These are phyloP conservation scores for Caranx melampygus DNA, from an alignment of 2,113 vertebrate species.

Conservation along the genomic window DNA sequence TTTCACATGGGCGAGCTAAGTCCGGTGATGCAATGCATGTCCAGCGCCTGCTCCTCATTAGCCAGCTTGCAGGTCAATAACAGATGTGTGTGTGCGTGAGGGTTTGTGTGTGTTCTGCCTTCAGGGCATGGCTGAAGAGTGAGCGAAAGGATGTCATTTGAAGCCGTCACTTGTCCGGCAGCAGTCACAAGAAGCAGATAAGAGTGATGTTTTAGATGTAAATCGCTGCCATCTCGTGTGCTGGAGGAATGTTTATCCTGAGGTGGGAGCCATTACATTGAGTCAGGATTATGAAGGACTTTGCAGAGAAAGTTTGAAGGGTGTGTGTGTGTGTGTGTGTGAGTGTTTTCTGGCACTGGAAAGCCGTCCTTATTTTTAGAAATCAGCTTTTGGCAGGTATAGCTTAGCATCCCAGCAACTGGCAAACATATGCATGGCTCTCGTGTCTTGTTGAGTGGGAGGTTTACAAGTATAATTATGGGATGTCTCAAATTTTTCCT, in stretches of 20 bases:
- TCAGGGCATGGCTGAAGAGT: constrained; percentile 46
- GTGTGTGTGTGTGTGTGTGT: not conserved
- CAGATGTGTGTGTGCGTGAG: constrained; percentile 53
- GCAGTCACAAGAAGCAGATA: constrained; percentile 46
- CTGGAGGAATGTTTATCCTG: constrained; percentile 37
- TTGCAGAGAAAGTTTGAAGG: constrained; percentile 39
- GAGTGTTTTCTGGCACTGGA: constrained; percentile 4
- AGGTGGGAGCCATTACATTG: constrained; percentile 39
- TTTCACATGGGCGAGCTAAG: constrained; percentile 3
- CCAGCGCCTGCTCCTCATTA: constrained; percentile 62
- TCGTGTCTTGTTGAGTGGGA: constrained; percentile 28
- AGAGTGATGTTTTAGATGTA: constrained; percentile 54
- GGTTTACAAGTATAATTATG: constrained; percentile 37
- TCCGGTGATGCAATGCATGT: constrained; percentile 30
- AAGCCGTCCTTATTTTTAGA: constrained; percentile 37
- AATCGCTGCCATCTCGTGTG: constrained; percentile 70
- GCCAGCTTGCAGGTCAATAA: constrained; percentile 63
- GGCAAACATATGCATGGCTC: constrained; percentile 45
- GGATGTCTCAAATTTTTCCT: not conserved
- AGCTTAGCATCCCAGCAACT: constrained; percentile 33
- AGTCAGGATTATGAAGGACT: constrained; percentile 31
- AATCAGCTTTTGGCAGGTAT: constrained; percentile 55
- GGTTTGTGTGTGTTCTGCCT: constrained; percentile 54
- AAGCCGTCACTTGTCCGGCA: constrained; percentile 32
- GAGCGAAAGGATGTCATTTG: constrained; percentile 30